Conservation (phyloP, 2,113 vertebrate genomes). For the Connochaetes taurinus region DNA sequence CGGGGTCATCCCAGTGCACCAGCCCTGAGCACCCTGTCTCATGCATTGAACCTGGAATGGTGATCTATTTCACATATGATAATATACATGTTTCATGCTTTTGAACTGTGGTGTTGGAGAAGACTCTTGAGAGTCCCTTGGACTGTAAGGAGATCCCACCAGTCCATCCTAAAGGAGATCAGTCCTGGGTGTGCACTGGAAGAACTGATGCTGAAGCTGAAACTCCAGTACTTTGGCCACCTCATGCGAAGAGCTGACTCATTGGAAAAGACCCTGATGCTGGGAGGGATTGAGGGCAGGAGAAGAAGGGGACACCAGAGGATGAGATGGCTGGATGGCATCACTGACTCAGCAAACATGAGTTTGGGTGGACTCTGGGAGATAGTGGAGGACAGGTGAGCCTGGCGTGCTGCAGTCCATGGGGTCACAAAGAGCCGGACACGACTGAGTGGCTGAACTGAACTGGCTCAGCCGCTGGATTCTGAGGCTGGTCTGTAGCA, state of each 20-base stretch:
- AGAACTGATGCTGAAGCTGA: neutral
- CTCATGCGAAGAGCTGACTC: neutral
- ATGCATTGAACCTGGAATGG: neutral
- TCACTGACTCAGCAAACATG: neutral
- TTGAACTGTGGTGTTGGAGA: neutral
- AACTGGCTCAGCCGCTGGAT: neutral
- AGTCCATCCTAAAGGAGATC: neutral
- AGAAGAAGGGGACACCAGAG: neutral
- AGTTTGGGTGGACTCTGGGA: neutral
- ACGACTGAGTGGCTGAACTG: rapidly evolving
- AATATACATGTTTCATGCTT: neutral
- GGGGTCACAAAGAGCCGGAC: rapidly evolving
- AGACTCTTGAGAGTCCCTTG: neutral
- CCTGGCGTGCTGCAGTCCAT: neutral
- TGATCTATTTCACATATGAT: neutral
- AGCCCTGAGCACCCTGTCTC: neutral
- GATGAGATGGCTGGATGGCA: neutral
- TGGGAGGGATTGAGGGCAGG: neutral
- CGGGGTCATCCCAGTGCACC: neutral
- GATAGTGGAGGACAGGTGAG: rapidly evolving
- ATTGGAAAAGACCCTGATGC: neutral
- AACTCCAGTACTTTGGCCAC: neutral
- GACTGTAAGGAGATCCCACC: neutral
- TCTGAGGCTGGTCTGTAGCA: neutral
- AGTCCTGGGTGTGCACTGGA: neutral